phyloP scores from a whole-genome alignment of 2,797 vertebrate species.

The Muscicapa comitata region DNA sequence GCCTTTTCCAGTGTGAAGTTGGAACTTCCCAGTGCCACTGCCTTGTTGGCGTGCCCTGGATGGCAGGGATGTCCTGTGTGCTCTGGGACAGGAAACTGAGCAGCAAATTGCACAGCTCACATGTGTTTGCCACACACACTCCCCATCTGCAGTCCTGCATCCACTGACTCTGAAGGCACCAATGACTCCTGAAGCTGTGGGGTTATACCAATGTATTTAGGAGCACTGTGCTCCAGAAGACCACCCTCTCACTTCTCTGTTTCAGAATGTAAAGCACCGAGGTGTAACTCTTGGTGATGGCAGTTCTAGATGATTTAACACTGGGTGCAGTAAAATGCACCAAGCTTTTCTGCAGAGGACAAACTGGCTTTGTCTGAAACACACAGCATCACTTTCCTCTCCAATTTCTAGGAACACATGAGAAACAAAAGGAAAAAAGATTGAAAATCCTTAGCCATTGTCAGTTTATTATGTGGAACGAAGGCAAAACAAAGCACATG shows the following conservation, averaged over 20 bases:
- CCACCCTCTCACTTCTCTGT: not conserved
- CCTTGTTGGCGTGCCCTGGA: too few species aligned
- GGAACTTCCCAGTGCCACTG: not conserved
- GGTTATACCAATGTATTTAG: not conserved
- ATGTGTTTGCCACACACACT: rapidly evolving
- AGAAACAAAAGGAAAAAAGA: not conserved
- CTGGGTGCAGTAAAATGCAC: not conserved
- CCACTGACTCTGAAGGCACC: not conserved
- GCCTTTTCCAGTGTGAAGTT: not conserved
- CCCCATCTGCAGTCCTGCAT: rapidly evolving
- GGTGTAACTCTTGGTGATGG: not conserved
- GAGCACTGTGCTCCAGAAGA: not conserved
- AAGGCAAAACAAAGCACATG: not conserved
- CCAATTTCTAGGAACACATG: not conserved
- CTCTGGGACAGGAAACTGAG: rapidly evolving
- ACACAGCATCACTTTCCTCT: not conserved
- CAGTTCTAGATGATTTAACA: not conserved
- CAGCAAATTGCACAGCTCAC: not conserved
- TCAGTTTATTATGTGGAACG: not conserved
- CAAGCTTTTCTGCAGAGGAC: not conserved
- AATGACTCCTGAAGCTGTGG: not conserved
- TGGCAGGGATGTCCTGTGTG: rapidly evolving
- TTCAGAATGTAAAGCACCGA: not conserved
- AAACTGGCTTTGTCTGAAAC: not conserved
- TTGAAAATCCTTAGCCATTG: not conserved